Percentiles rank a stretch among this genome's conserved stretches.
These are phyloP conservation scores for Pachyuromys duprasi DNA, from an alignment of 2,797 vertebrate genomes.

Conservation along the genomic window DNA sequence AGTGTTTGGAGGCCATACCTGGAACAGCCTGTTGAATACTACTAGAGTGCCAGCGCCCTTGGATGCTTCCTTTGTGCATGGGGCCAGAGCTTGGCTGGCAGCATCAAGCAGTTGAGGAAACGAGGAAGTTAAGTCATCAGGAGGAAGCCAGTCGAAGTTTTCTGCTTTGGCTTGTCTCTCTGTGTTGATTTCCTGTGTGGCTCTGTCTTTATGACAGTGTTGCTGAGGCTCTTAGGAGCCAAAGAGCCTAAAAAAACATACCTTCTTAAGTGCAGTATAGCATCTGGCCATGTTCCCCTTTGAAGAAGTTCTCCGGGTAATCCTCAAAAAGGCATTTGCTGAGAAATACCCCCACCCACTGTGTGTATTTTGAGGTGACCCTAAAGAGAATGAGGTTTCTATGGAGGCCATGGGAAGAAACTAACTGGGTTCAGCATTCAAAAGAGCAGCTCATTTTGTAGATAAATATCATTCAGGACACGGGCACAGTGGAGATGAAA, in stretches of 20 bases:
- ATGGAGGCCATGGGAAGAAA: neutral
- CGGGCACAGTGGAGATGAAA: conserved; percentile 47
- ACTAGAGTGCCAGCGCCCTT: conserved; percentile 17
- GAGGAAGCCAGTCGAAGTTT: neutral
- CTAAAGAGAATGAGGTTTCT: neutral
- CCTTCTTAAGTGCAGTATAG: neutral
- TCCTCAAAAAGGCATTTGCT: neutral
- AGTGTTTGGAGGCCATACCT: conserved; percentile 68
- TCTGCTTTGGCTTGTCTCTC: neutral
- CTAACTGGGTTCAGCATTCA: conserved; percentile 33
- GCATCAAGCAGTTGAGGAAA: conserved; percentile 5
- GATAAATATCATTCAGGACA: conserved; percentile 7
- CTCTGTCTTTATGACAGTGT: neutral
- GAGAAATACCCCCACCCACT: neutral
- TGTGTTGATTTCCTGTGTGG: neutral
- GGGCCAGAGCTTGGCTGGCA: conserved; percentile 55
- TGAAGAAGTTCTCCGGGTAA: neutral
- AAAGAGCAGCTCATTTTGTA: neutral
- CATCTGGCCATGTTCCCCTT: neutral
- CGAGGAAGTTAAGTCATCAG: neutral
- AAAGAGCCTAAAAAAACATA: neutral
- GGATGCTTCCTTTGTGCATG: conserved; percentile 47
- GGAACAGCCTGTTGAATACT: conserved; percentile 75
- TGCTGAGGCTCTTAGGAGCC: neutral
- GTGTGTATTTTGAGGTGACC: neutral